Conservation (phyloP, 2,888 invertebrate genomes). For the Drosophila diplacantha region DNA sequence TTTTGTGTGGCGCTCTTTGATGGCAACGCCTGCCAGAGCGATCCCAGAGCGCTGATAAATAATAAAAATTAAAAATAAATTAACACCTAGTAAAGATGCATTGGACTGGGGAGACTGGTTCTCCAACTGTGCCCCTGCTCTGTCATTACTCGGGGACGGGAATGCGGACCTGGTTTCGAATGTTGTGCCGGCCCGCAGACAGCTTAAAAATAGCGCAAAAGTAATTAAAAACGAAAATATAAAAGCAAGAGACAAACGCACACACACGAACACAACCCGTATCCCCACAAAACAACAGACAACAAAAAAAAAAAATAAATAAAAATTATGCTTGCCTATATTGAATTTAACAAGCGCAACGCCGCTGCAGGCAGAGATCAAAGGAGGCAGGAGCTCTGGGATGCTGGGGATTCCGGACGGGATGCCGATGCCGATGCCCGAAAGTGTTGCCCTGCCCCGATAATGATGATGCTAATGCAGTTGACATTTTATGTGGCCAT, state of each 20-base stretch:
- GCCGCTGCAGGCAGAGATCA: slow-evolving; percentile 43
- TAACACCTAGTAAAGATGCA: slow-evolving; percentile 73
- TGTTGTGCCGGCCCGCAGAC: slow-evolving; percentile 47
- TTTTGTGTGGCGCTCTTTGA: slow-evolving; percentile 27
- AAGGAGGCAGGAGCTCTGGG: slow-evolving; percentile 30
- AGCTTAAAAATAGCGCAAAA: slow-evolving; percentile 70
- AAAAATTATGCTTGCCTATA: slow-evolving; percentile 51
- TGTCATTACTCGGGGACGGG: slow-evolving; percentile 34
- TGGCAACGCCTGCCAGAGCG: slow-evolving; percentile 44
- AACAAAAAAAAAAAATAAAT: slow-evolving; percentile 53
- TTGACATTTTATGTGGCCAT: slow-evolving; percentile 65
- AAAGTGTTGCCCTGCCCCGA: slow-evolving; percentile 56
- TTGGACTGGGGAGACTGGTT: slow-evolving; percentile 20
- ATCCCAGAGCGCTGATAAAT: slow-evolving; percentile 69
- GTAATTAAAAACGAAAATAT: slow-evolving; percentile 71
- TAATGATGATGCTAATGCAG: slow-evolving; percentile 71
- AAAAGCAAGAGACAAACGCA: slow-evolving; percentile 55
- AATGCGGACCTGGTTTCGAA: slow-evolving; percentile 22
- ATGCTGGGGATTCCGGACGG: slow-evolving; percentile 1
- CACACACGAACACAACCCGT: slow-evolving; percentile 16
- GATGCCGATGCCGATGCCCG: slow-evolving; percentile 46
- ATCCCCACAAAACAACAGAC: slow-evolving; percentile 17
- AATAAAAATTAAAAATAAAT: slow-evolving; percentile 76
- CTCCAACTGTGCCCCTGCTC: slow-evolving; percentile 27
- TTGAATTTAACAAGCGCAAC: slow-evolving; percentile 71